Evolutionary conservation across 2,113 vertebrate genomes (phyloP).

Genomic region (Hyperopisus bebe): DNA sequence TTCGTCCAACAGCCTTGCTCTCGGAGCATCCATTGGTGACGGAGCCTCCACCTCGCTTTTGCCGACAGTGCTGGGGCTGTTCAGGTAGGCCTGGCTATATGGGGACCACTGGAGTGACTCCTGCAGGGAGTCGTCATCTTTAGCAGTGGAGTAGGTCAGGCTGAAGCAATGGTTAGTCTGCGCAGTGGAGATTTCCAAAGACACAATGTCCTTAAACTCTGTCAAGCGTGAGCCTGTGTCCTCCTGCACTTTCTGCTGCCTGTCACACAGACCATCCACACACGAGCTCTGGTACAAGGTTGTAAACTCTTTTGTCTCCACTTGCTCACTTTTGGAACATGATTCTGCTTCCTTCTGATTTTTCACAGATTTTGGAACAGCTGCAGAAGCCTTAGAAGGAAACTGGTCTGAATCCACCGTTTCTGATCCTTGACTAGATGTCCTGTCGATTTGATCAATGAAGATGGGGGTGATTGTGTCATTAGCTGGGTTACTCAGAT

Average conservation of each 20-base stretch:
- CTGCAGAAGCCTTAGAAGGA: constrained; percentile 39
- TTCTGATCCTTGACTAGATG: constrained; percentile 4
- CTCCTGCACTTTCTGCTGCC: constrained; percentile 51
- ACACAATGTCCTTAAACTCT: constrained; percentile 60
- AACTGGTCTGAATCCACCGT: constrained; percentile 42
- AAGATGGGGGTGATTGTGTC: constrained; percentile 67
- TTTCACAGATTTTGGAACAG: constrained; percentile 18
- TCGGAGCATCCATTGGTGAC: constrained; percentile 35
- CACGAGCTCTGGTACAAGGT: constrained; percentile 58
- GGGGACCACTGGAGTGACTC: constrained; percentile 42
- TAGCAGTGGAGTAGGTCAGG: constrained; percentile 67
- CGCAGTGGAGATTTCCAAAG: constrained; percentile 66
- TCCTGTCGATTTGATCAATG: constrained; percentile 45
- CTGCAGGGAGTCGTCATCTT: constrained; percentile 68
- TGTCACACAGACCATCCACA: constrained; percentile 59
- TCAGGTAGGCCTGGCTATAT: constrained; percentile 52
- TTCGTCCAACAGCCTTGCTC: constrained; percentile 59
- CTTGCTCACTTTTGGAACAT: constrained; percentile 61
- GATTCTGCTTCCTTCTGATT: constrained; percentile 38
- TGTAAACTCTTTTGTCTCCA: constrained; percentile 52
- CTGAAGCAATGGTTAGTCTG: constrained; percentile 78
- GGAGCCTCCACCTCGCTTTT: constrained; percentile 49
- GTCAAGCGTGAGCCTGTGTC: constrained; percentile 48
- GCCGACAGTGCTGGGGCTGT: constrained; percentile 54
- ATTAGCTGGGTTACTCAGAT: constrained; percentile 69